Base-by-base conservation (phyloP, 2,797 vertebrate genomes). In the Lutjanus campechanus region DNA sequence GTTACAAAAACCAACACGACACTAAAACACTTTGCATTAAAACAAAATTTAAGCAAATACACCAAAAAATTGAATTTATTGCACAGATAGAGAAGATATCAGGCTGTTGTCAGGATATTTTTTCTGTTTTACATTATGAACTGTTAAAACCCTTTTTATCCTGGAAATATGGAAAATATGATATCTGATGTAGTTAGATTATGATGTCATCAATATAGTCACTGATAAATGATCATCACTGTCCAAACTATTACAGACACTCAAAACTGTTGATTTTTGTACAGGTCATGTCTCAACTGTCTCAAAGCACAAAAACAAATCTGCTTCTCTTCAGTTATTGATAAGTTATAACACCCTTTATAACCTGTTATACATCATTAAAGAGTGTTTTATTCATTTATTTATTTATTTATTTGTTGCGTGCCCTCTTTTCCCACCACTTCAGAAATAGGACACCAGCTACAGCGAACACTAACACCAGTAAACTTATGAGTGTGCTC, bases 401-500 rank as follows among this genome's bases (percentile, higher is more conserved):
- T 25, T 25, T 36, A 36, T 36, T 36, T 4, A 36, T 36, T 36
- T 36, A 36, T 36, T 67, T 1, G 13, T 6, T 41, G 29, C 11
- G 8, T 7, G 0, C 66, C 8, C 0, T 54, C 17, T 9, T 68
- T 77, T 56, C 0, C 0, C 16, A 19, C 53, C 5, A 53, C 17
- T 55, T 40, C 19, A 16, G 1, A 64, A 40, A 54, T 1, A 71
- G 11, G 5, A 29, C 50, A 63, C 2, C 46, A 40, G 7, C 19
- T 1, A 70, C 3, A 69, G n/a, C 19, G n/a, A 82, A 2, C 44
- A 50, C 1, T 3, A 79, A 0, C 11, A 67, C 0, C 1, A 75
- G 3, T 0, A 5, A n/a, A 1, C 29, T 36, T 36, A 36, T 36
- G 29, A 36, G 25, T n/a, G 43, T 0, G 36, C 20, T 7, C 41